Evolutionary conservation across 2,797 vertebrate genomes (phyloP).

Genomic region (Sebastes paucispinis): DNA sequence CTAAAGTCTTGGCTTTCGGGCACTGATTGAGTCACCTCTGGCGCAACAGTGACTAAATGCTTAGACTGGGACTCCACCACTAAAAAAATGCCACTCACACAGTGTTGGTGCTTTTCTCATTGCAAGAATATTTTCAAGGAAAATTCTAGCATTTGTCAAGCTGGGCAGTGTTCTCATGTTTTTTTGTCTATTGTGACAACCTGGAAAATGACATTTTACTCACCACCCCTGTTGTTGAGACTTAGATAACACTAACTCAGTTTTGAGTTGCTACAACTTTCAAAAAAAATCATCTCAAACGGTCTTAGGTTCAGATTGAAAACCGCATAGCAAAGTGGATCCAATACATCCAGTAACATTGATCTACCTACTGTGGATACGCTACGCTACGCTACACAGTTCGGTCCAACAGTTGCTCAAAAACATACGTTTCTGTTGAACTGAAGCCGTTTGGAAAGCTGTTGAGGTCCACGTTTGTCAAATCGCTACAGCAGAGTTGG

Average conservation of each 20-base stretch:
- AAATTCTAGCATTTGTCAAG: slow-evolving; percentile 28
- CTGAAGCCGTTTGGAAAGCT: neutral
- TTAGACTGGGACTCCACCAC: slow-evolving; percentile 19
- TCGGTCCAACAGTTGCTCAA: neutral
- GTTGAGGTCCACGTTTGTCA: neutral
- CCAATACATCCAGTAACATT: neutral
- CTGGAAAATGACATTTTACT: neutral
- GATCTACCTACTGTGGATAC: neutral
- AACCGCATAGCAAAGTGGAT: neutral
- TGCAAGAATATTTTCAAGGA: slow-evolving; percentile 6
- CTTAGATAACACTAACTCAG: neutral
- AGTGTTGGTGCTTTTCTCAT: slow-evolving; percentile 34
- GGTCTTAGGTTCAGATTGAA: neutral
- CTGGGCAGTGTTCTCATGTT: neutral
- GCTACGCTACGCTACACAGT: neutral
- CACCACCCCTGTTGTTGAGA: neutral
- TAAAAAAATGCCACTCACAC: slow-evolving; percentile 21
- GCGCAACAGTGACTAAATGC: neutral
- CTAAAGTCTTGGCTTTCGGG: neutral
- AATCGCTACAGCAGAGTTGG: neutral
- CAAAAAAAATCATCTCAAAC: neutral
- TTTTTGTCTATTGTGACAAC: neutral
- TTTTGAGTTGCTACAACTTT: neutral
- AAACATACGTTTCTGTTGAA: neutral
- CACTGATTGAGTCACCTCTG: neutral